Percentiles rank a stretch among this genome's conserved stretches.
Conservation (phyloP, 2,113 vertebrate genomes). For the Spea multiplicata region DNA sequence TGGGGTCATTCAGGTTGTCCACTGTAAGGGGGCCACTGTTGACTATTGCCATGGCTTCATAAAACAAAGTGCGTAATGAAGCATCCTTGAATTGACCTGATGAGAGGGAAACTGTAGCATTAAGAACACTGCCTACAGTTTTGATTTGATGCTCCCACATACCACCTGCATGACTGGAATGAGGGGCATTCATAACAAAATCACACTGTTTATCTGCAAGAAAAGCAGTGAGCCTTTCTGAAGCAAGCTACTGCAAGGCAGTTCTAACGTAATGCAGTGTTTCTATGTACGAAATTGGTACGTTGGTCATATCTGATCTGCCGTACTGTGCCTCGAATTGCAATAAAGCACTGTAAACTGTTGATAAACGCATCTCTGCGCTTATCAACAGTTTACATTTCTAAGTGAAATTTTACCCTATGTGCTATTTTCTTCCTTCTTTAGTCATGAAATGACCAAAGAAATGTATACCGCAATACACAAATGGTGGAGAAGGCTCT, state of each 20-base stretch:
- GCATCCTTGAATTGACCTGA: not conserved
- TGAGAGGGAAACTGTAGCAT: not conserved
- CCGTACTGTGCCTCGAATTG: no score
- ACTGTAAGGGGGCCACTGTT: not conserved
- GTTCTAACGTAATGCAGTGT: no score
- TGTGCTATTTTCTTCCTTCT: no score
- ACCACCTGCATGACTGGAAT: not conserved
- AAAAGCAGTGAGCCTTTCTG: not conserved
- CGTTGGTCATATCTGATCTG: no score
- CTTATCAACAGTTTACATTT: not conserved
- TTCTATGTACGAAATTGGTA: no score
- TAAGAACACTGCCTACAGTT: not conserved
- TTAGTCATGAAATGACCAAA: no score
- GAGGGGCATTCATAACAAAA: not conserved
- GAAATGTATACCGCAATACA: no score
- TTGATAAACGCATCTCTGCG: not conserved
- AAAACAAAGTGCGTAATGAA: constrained; percentile 3
- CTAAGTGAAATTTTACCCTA: not conserved
- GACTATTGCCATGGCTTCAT: constrained; percentile 6
- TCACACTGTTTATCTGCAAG: not conserved
- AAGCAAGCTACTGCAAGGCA: no score
- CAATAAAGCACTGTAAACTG: no score
- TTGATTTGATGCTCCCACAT: not conserved
- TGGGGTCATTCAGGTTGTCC: not conserved
- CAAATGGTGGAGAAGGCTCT: no score